A percentile compares a stretch with the other conserved stretches of the same genome.
Conservation (phyloP, 2,797 vertebrate species). For the Pitangus sulphuratus region DNA sequence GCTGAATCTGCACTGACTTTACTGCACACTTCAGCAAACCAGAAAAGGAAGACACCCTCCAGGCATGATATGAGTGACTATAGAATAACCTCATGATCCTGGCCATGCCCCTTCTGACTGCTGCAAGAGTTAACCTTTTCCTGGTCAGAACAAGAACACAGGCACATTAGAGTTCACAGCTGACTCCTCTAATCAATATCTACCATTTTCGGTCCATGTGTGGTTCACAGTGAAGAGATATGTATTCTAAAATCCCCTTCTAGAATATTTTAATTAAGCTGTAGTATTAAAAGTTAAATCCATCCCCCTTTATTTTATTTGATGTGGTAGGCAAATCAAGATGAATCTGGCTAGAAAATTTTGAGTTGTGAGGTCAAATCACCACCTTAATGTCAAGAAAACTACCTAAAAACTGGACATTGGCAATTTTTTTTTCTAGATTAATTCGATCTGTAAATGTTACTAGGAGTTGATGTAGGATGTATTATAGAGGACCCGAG, state of each 20-base stretch:
- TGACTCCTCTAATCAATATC: background rate
- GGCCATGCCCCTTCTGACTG: background rate
- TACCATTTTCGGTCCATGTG: background rate
- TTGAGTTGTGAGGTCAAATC: background rate
- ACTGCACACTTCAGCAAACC: background rate
- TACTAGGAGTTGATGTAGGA: background rate
- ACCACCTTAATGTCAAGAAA: background rate
- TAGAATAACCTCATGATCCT: background rate
- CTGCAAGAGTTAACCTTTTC: background rate
- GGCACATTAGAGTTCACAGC: too few relatives aligned
- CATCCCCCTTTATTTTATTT: background rate
- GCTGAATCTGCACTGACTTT: rapidly evolving
- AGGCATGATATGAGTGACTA: rapidly evolving
- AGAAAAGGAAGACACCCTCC: rapidly evolving
- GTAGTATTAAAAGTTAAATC: background rate
- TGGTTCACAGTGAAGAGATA: background rate
- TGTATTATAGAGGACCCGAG: background rate
- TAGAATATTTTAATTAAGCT: background rate
- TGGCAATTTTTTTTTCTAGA: background rate
- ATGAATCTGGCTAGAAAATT: background rate
- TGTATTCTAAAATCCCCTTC: background rate
- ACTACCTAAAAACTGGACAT: background rate
- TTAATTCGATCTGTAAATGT: background rate
- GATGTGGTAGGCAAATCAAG: background rate
- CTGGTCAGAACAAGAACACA: background rate